Conservation (phyloP, 2,888 invertebrate genomes). For the Lasioglossum oenotherae region DNA sequence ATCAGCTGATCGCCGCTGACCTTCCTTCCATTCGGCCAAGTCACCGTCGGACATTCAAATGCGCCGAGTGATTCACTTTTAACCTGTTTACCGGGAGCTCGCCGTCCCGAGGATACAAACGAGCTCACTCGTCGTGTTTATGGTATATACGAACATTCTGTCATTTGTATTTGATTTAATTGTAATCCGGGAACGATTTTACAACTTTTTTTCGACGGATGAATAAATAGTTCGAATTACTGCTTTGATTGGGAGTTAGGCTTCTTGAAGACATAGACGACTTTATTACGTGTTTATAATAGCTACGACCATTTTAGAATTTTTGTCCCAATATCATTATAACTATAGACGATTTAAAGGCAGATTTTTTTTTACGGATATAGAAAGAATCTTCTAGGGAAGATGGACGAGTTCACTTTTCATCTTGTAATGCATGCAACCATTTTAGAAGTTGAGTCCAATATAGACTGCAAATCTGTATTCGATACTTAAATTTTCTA, state of each 20-base stretch:
- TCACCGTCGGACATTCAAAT: conserved; percentile 38
- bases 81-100: conserved; percentile 15
- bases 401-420: background rate
- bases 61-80: background rate
- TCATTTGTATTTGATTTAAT: background rate
- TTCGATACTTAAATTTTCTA: background rate
- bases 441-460: background rate
- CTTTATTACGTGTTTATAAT: background rate
- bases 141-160: background rate
- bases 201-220: background rate
- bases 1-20: conserved; percentile 77
- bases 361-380: background rate
- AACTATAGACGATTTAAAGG: background rate
- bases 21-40: conserved; percentile 72
- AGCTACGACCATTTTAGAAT: background rate
- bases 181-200: background rate
- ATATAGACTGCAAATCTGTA: background rate
- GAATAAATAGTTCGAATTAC: background rate
- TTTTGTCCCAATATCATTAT: background rate
- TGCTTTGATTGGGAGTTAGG: background rate
- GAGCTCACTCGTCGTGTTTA: background rate
- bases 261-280: background rate
- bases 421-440: background rate
- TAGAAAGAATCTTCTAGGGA: background rate
- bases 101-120: background rate